phyloP scores from a whole-genome alignment of 2,797 vertebrate species.

The Tragopan temminckii region DNA sequence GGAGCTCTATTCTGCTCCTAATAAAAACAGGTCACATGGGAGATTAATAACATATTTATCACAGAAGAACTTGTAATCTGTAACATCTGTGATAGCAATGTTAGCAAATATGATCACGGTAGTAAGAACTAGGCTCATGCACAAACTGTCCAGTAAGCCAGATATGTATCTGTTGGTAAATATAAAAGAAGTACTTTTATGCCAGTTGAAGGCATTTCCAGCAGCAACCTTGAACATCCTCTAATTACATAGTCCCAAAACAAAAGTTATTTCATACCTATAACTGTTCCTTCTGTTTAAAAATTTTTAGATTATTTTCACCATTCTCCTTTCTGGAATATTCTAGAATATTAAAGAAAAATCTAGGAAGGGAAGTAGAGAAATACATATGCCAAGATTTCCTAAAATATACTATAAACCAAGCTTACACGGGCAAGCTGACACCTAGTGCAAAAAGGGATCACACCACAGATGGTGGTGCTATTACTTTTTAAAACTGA shows the following conservation, averaged over 20 bases:
- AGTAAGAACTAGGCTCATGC: not conserved
- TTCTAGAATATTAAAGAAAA: not conserved
- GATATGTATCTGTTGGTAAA: not conserved
- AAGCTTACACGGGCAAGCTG: not conserved
- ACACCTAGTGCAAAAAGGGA: not conserved
- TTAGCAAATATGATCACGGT: not conserved
- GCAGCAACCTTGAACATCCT: not conserved
- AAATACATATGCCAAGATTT: not conserved
- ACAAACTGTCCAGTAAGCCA: not conserved
- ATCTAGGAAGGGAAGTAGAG: not conserved
- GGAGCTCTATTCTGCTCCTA: not conserved
- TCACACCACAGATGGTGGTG: not conserved
- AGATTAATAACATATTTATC: not conserved
- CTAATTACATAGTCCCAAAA: not conserved
- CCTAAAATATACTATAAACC: not conserved
- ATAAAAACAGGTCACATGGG: not conserved
- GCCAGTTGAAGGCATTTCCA: not conserved
- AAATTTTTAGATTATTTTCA: not conserved
- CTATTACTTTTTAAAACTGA: not conserved
- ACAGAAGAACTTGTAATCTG: not conserved
- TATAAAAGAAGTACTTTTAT: not conserved
- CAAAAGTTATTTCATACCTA: not conserved
- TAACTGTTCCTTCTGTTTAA: not conserved
- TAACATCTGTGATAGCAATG: not conserved
- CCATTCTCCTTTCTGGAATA: not conserved